These are phyloP conservation scores for Oncorhynchus masou DNA, from an alignment of 2,113 vertebrate species.

Conservation along the genomic window DNA sequence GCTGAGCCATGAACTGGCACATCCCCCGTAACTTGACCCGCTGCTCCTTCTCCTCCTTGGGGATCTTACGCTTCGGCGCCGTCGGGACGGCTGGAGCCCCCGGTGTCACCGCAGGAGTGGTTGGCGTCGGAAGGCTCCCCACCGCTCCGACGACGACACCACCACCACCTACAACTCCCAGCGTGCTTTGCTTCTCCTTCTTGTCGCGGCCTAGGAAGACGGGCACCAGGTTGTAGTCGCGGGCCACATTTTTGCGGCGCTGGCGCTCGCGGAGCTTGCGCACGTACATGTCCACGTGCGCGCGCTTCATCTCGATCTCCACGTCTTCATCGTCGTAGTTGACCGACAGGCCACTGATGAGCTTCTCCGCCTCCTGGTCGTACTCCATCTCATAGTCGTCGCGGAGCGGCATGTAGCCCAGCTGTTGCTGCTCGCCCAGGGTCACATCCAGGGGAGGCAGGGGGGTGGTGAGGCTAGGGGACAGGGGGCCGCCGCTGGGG, in stretches of 20 bases:
- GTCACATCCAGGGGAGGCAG: slow-evolving; percentile 88
- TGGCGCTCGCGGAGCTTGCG: slow-evolving; percentile 91
- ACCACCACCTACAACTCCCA: slow-evolving; percentile 16
- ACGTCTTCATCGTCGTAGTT: slow-evolving; percentile 97
- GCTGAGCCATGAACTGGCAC: slow-evolving; percentile 95
- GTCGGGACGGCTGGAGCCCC: not conserved
- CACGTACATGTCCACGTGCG: slow-evolving; percentile 98
- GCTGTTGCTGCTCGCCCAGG: slow-evolving; percentile 91
- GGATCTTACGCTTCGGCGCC: slow-evolving; percentile 84
- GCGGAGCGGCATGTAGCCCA: slow-evolving; percentile 96
- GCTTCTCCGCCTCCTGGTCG: slow-evolving; percentile 93
- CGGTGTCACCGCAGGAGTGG: slow-evolving; percentile 1
- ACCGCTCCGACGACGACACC: slow-evolving; percentile 9
- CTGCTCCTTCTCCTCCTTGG: slow-evolving; percentile 94
- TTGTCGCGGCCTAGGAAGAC: slow-evolving; percentile 89
- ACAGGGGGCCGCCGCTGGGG: slow-evolving; percentile 87
- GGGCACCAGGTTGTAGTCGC: slow-evolving; percentile 92
- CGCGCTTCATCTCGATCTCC: slow-evolving; percentile 93
- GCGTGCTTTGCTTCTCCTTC: slow-evolving; percentile 66
- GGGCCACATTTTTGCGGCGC: slow-evolving; percentile 91
- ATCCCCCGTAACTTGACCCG: slow-evolving; percentile 84
- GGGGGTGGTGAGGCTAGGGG: slow-evolving; percentile 91
- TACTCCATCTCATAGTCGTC: slow-evolving; percentile 98
- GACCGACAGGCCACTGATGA: slow-evolving; percentile 93
- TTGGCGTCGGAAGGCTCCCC: slow-evolving; percentile 1